Evolutionary conservation across 2,113 vertebrate genomes (phyloP), one percentile per base, ranked within the genome.

Genomic region (Telmatochromis sp.): DNA sequence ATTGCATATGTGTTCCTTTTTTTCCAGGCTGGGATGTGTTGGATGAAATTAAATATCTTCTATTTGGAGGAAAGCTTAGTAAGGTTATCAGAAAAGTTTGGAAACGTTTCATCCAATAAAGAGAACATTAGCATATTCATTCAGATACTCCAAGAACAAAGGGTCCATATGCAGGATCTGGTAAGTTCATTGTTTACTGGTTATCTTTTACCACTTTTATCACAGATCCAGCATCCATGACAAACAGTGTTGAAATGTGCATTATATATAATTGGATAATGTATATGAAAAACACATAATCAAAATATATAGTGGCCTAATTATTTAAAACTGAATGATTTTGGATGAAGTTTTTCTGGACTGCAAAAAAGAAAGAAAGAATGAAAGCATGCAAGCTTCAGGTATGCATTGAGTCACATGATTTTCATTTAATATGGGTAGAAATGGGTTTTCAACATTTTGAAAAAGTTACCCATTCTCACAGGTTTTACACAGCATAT

Each of bases 91-190:
- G 51, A 94, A 40, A 97, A 96, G 92, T 97, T 97, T 95, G 97
- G 96, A 86, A 97, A 97, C 81, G 94, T 96, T 92, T 97, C 97
- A 81, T 95, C 96, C 83, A 97, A 97, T 92, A 96, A 93, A 91
- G 94, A 96, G 68, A 91, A 96, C 83, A 97, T 97, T 86, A 93
- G 90, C 60, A 95, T 96, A 49, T 94, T 97, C 75, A 93, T 96
- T 53, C 88, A 95, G 87, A 97, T 96, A 91, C 86, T 97, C 54
- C 91, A 95, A 84, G 95, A 96, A 58, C 91, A 96, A 81, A 94
- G 96, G 54, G 83, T 93, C 83, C 90, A 92, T 49, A 95, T 96
- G 89, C 86, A 73, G 19, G 4, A 28, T 26, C 21, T 96, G 96
- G 96, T 96, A 54, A 96, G 96, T 95, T 42, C 6, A 51, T 12